These are phyloP conservation scores for Catharus minimus DNA, from an alignment of 2,113 vertebrate genomes.

Conservation along the genomic window DNA sequence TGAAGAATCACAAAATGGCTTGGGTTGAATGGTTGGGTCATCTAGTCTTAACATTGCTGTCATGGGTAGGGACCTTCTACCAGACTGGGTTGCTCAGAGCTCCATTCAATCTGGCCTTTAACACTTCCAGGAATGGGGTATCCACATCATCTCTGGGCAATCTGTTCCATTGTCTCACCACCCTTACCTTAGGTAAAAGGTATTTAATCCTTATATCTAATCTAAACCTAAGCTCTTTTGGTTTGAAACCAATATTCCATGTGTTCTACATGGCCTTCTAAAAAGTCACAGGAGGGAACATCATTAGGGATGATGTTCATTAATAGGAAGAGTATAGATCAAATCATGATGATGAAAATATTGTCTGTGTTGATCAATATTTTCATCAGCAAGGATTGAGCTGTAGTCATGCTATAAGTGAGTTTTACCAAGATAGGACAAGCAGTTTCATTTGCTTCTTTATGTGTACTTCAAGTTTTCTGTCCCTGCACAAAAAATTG, in stretches of 20 bases:
- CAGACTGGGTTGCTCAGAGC: background rate
- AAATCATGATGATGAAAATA: background rate
- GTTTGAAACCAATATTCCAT: background rate
- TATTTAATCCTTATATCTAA: background rate
- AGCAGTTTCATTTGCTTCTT: background rate
- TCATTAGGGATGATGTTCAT: background rate
- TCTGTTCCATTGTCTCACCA: background rate
- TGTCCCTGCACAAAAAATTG: background rate
- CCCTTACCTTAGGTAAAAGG: background rate
- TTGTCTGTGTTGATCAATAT: background rate
- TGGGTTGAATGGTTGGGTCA: background rate
- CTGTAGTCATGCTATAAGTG: background rate
- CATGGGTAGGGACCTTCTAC: background rate
- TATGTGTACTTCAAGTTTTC: background rate
- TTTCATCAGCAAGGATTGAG: background rate
- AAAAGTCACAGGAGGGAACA: background rate
- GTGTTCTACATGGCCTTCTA: background rate
- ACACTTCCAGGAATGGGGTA: rapidly evolving
- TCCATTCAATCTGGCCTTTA: background rate
- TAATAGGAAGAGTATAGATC: background rate
- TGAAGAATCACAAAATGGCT: background rate
- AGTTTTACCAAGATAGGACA: background rate
- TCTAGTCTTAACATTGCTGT: background rate
- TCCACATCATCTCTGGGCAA: background rate
- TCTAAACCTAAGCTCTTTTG: background rate